Conservation (phyloP, 1,140 invertebrate species). For the Nylanderia fulva region DNA sequence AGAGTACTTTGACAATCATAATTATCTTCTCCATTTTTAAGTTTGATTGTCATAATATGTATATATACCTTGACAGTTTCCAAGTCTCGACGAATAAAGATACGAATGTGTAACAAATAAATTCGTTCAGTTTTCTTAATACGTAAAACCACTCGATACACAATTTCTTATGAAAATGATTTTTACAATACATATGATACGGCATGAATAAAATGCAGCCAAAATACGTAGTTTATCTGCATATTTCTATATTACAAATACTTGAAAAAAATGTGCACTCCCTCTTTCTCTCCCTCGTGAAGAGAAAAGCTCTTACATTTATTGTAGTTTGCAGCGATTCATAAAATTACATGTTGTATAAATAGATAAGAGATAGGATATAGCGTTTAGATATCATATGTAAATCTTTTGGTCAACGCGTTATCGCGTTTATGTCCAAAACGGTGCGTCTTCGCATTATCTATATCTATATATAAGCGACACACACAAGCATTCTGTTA, state of each 20-base stretch:
- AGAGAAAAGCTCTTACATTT: constrained; percentile 31
- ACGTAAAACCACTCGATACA: constrained; percentile 9
- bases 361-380: constrained; percentile 39
- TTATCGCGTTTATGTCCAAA: not conserved
- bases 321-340: constrained; percentile 43
- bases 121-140: constrained; percentile 17
- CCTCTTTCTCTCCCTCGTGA: not conserved
- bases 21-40: constrained; percentile 9
- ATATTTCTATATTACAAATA: constrained; percentile 28
- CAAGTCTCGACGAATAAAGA: constrained; percentile 40
- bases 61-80: not conserved
- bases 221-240: not conserved
- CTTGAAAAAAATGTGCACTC: not conserved
- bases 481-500: not conserved
- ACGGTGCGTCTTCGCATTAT: not conserved
- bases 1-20: not conserved
- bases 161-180: not conserved
- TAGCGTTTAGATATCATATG: constrained; percentile 42
- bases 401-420: constrained; percentile 25
- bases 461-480: constrained; percentile 17
- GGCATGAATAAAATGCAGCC: not conserved
- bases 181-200: constrained; percentile 17
- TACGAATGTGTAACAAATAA: not conserved
- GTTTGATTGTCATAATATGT: constrained; percentile 8
- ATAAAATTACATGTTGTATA: constrained; percentile 47